Evolutionary conservation across 2,113 vertebrate species (phyloP).

Genomic region (Ciconia stormi): DNA sequence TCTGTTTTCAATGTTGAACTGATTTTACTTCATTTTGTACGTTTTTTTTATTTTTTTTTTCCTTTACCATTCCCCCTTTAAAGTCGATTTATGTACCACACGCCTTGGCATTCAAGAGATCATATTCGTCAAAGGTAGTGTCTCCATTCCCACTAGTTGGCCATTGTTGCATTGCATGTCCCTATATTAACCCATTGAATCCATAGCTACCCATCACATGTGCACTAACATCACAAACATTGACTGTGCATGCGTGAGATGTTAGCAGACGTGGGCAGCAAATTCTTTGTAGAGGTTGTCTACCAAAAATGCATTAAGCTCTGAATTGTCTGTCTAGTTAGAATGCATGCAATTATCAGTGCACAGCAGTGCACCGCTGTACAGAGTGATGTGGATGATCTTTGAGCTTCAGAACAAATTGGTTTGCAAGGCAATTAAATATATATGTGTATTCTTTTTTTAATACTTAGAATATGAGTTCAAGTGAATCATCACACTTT

Average conservation of each 20-base stretch:
- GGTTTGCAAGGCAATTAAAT: not conserved
- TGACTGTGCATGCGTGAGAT: conserved; percentile 58
- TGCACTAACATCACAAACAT: conserved; percentile 66
- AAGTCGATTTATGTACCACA: conserved; percentile 98
- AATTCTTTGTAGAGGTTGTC: not conserved
- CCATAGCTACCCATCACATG: conserved; percentile 12
- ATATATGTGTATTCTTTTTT: not conserved
- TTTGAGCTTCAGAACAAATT: not conserved
- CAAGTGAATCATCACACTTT: not conserved
- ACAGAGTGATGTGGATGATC: not conserved
- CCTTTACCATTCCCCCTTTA: conserved; percentile 77
- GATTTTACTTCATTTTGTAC: conserved; percentile 85
- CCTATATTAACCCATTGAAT: conserved; percentile 65
- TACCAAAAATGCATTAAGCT: not conserved
- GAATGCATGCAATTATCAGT: conserved; percentile 47
- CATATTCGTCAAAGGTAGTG: conserved; percentile 95
- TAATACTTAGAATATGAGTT: not conserved
- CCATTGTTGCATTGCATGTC: conserved; percentile 76
- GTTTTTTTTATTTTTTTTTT: conserved; percentile 71
- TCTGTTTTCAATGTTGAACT: conserved; percentile 77
- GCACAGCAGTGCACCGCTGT: not conserved
- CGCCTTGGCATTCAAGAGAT: conserved; percentile 96
- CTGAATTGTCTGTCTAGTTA: not conserved
- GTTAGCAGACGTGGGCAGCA: not conserved
- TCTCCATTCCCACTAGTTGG: conserved; percentile 74